These are phyloP conservation scores for Trichonephila clavata DNA, from an alignment of 1,140 invertebrate species.

Conservation along the genomic window DNA sequence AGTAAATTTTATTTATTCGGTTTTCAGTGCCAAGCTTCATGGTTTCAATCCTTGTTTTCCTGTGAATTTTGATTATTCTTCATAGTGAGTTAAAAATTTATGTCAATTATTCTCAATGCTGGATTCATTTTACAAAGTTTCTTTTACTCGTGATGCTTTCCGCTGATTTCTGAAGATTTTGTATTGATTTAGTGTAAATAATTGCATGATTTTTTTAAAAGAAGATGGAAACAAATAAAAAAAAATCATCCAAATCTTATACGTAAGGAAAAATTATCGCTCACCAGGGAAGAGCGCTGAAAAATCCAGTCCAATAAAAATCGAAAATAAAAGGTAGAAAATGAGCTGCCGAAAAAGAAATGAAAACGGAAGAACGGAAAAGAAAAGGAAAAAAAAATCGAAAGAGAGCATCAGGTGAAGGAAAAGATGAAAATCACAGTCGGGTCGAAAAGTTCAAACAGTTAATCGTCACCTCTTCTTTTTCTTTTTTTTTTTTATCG, in stretches of 20 bases:
- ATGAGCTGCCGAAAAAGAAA: not conserved
- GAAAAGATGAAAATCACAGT: constrained; percentile 61
- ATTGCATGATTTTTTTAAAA: not conserved
- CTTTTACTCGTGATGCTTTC: not conserved
- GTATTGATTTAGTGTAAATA: not conserved
- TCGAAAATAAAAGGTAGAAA: constrained; percentile 3
- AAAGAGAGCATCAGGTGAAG: constrained; percentile 58
- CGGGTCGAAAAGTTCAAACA: constrained; percentile 65
- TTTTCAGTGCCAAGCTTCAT: too few relatives aligned
- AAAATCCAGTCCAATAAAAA: constrained; percentile 2
- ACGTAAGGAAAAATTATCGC: not conserved
- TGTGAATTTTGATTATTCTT: too few relatives aligned
- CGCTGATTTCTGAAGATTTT: not conserved
- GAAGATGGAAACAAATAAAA: not conserved
- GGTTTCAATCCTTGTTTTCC: too few relatives aligned
- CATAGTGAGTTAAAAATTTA: too few relatives aligned
- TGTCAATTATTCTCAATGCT: too few relatives aligned
- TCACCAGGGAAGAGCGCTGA: not conserved
- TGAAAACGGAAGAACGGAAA: not conserved
- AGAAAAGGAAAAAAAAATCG: not conserved
- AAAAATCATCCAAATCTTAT: not conserved
- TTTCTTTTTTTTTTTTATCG: constrained; percentile 41
- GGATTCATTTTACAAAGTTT: not conserved
- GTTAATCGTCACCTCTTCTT: constrained; percentile 61
- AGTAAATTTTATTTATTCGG: too few relatives aligned